phyloP scores from a whole-genome alignment of 2,797 vertebrate genomes.

The Craterocephalus amniculus region DNA sequence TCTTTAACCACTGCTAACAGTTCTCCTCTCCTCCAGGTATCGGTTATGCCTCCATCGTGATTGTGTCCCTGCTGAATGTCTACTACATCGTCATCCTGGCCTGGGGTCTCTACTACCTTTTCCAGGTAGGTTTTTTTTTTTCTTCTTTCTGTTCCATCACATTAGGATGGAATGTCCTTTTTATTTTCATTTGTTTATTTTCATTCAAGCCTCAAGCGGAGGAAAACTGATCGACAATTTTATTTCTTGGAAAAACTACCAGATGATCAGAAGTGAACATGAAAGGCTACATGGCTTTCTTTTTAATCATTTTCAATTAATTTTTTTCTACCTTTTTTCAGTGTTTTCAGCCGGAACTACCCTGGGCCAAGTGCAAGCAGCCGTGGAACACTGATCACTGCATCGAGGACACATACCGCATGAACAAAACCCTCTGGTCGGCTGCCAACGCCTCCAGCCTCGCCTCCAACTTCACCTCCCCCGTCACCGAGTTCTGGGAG shows the following conservation, averaged over 20 bases:
- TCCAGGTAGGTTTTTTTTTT: conserved; percentile 79
- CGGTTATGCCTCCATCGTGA: conserved; percentile 97
- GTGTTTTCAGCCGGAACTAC: conserved; percentile 93
- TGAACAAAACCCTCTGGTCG: conserved; percentile 90
- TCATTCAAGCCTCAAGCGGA: no score
- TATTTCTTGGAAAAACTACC: neutral
- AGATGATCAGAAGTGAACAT: neutral
- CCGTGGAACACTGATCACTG: conserved; percentile 92
- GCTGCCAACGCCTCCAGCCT: conserved; percentile 88
- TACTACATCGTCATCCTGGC: conserved; percentile 99
- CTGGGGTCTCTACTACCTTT: conserved; percentile 97
- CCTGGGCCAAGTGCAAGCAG: conserved; percentile 94
- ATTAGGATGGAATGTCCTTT: neutral
- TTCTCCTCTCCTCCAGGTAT: conserved; percentile 84
- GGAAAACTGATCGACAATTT: neutral
- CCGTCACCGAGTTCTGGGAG: conserved; percentile 95
- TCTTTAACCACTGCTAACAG: no score
- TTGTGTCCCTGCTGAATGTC: conserved; percentile 96
- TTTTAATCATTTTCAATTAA: no score
- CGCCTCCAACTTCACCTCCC: conserved; percentile 93
- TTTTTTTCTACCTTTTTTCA: conserved; percentile 76
- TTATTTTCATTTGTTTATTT: neutral
- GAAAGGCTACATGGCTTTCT: no score
- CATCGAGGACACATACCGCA: conserved; percentile 93
- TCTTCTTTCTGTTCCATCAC: no score